A percentile compares a stretch with the other conserved stretches of the same genome.
Evolutionary conservation across 2,888 invertebrate genomes (phyloP).

Genomic region (Tenthredo livida): DNA sequence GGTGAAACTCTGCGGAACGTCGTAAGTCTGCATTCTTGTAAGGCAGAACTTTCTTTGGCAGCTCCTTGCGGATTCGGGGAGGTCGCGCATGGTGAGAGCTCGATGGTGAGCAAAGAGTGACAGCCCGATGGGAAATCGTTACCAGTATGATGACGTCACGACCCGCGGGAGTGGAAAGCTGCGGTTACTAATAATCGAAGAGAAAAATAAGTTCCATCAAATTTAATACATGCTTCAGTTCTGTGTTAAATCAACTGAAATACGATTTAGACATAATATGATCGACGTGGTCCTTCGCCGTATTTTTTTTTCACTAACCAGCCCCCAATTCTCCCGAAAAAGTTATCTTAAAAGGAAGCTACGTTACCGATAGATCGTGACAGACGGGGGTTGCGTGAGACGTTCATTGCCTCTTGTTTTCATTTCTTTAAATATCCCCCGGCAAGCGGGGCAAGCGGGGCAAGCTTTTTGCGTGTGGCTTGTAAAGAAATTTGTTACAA

Average conservation of each 20-base stretch:
- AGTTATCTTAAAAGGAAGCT: background rate
- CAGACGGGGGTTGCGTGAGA: background rate
- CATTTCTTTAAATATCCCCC: background rate
- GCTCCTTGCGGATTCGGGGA: background rate
- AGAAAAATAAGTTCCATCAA: background rate
- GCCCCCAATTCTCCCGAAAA: background rate
- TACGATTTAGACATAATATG: background rate
- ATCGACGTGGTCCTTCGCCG: background rate
- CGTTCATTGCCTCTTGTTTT: background rate
- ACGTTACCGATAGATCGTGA: background rate
- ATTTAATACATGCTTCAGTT: background rate
- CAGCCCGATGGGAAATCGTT: slow-evolving; percentile 45
- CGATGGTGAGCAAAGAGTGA: slow-evolving; percentile 31
- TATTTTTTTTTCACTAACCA: background rate
- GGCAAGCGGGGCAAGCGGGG: no score
- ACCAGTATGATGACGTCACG: slow-evolving; percentile 29
- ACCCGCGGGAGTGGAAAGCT: background rate
- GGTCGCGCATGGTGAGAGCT: background rate
- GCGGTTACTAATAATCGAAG: background rate
- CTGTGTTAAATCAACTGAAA: background rate
- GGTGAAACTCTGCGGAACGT: background rate
- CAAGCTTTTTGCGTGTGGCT: slow-evolving; percentile 8
- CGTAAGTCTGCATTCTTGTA: background rate
- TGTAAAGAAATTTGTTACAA: slow-evolving; percentile 20
- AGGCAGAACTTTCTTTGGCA: slow-evolving; percentile 26